Base-by-base conservation (phyloP, 2,797 vertebrate genomes). In the Zonotrichia albicollis region DNA sequence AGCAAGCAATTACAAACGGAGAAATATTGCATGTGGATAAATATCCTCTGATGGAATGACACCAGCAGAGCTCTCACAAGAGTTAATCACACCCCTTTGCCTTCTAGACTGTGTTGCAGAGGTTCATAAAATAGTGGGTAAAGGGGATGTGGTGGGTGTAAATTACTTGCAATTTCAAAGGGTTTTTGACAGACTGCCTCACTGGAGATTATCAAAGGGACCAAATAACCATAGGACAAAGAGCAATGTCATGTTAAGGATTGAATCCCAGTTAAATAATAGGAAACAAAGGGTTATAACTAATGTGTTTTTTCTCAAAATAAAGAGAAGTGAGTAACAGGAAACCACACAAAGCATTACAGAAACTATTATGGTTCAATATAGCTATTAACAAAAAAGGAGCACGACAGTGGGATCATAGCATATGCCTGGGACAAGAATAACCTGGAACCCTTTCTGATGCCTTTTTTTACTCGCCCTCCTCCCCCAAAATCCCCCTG, bases 161-260 rank as follows among this genome's bases (percentile, higher is more conserved):
- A 96, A 96, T 93, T 87, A 87, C 65, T 81, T 66, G 66, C 57
- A 84, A 7, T 96, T 95, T 91, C 94, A 90, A 93, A 89, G 72
- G 23, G 67, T 10, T 93, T 97, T 90, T 82, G 70, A 90, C 76
- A 92, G 93, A 40, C 27, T 87, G 30, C 66, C 42, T 91, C 25
- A 21, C 87, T 80, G 71, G 67, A 94, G 60, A 87, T 84, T 88
- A 89, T 93, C 83, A 94, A 87, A 92, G 54, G 57, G 80, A 96
- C 82, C 51, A 96, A 93, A 94, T 85, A 96, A 85, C 46, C 32
- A 43, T 10, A 81, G 55, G 46, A 88, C 82, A 80, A 94, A 86
- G 38, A 91, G 27, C 45, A 90, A 78, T 68, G 38, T 62, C 26
- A 2, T 50, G 61, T 79, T 82, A 84, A 74, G 91, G n/a, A 89